Evolutionary conservation across 2,797 vertebrate species (phyloP).

Genomic region (Eleutherodactylus coqui): DNA sequence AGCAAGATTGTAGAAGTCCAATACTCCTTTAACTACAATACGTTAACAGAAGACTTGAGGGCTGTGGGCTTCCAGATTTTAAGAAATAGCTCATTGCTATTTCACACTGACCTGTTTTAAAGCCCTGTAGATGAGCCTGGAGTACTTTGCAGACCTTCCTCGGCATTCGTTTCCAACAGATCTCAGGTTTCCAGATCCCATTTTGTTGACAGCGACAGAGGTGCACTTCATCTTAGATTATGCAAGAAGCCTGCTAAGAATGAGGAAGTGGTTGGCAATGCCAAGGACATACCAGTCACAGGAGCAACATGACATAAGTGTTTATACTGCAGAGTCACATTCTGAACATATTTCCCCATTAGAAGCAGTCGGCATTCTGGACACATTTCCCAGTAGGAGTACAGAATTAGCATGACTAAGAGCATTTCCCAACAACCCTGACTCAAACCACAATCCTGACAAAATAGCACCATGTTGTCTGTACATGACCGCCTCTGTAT

Average conservation of each 20-base stretch:
- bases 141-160: constrained; percentile 1
- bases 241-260: background rate
- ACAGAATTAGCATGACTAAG: too few species aligned
- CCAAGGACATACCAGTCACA: background rate
- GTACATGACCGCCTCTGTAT: background rate
- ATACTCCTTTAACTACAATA: too few species aligned
- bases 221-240: constrained; percentile 3
- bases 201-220: background rate
- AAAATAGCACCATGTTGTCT: too few species aligned
- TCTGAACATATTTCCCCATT: too few species aligned
- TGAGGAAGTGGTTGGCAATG: background rate
- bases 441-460: background rate
- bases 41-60: too few species aligned
- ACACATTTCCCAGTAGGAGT: too few species aligned
- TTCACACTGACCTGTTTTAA: constrained; percentile 38
- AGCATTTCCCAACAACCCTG: too few species aligned
- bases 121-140: constrained; percentile 16
- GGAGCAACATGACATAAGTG: background rate
- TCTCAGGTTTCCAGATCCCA: background rate
- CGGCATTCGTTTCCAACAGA: background rate
- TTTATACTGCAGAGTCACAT: background rate
- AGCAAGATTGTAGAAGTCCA: too few species aligned
- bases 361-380: too few species aligned
- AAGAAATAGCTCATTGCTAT: background rate
- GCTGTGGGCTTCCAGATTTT: background rate